phyloP scores from a whole-genome alignment of 2,888 invertebrate species.

The Stramonita haemastoma region DNA sequence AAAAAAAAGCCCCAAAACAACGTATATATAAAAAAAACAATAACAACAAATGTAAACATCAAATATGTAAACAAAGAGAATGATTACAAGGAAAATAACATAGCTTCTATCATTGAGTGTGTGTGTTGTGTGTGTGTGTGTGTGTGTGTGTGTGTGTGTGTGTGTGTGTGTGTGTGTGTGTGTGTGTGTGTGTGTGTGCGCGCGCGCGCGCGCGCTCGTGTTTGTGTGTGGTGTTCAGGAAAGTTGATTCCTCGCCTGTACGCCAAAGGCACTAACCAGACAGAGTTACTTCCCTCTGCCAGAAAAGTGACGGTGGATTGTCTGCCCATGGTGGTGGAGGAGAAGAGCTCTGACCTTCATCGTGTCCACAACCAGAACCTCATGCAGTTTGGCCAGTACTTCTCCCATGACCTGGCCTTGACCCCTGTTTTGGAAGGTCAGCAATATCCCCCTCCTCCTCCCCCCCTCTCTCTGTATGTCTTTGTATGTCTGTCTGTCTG shows the following conservation, averaged over 20 bases:
- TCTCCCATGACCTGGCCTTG: conserved; percentile 48
- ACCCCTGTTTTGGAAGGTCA: conserved; percentile 49
- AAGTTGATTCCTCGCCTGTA: conserved; percentile 16
- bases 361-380: conserved; percentile 39
- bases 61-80: not conserved
- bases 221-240: not conserved
- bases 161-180: conserved; percentile 6
- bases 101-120: not conserved
- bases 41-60: too few relatives aligned
- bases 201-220: not conserved
- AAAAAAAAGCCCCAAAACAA: too few relatives aligned
- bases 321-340: not conserved
- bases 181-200: conserved; percentile 14
- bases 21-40: too few relatives aligned
- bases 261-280: not conserved
- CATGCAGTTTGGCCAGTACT: conserved; percentile 54
- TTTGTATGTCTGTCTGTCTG: too few relatives aligned
- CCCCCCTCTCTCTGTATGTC: not conserved
- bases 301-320: conserved; percentile 16
- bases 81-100: not conserved
- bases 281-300: conserved; percentile 6
- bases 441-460: not conserved
- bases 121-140: conserved; percentile 17
- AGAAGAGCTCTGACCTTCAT: not conserved
- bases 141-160: conserved; percentile 1